Conservation (phyloP, 2,888 invertebrate species). For the Megaustenia siamemsis region DNA sequence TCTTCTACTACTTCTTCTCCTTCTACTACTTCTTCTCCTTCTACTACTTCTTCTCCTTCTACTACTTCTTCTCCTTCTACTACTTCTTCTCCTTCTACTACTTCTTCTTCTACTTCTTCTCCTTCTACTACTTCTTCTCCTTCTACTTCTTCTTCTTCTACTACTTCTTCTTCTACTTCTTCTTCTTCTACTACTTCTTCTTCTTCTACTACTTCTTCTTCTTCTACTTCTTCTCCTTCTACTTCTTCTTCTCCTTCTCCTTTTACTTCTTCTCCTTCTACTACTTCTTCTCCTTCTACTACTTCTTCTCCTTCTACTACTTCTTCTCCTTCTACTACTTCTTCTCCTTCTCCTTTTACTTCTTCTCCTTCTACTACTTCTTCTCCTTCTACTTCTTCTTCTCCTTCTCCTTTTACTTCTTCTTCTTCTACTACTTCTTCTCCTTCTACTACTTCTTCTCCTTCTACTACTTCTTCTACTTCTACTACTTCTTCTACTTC, state of each 20-base stretch:
- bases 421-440: neutral
- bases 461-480: neutral
- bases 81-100: conserved; percentile 8
- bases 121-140: conserved; percentile 24
- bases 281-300: neutral
- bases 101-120: conserved; percentile 35
- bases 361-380: neutral
- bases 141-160: conserved; percentile 32
- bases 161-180: neutral
- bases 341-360: neutral
- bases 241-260: neutral
- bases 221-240: no score
- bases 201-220: no score
- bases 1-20: neutral
- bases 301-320: neutral
- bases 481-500: no score
- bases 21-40: conserved; percentile 35
- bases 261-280: conserved; percentile 32
- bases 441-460: neutral
- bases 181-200: neutral
- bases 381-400: neutral
- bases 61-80: neutral
- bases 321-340: neutral
- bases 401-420: neutral
- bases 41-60: no score